phyloP scores from a whole-genome alignment of 2,113 vertebrate species.

The Pantherophis guttatus region DNA sequence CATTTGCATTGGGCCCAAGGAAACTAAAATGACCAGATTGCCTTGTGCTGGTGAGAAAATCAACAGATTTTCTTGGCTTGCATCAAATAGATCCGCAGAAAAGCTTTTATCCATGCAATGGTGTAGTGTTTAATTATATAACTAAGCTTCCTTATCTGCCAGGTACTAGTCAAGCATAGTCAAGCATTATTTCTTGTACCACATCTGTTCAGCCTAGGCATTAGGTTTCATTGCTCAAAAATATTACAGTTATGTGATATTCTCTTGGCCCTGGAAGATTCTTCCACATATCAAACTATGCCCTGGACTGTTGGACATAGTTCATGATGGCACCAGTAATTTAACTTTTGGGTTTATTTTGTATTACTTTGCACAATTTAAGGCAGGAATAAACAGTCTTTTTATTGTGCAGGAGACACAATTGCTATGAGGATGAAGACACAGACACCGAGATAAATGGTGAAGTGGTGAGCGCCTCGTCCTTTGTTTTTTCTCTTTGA shows the following conservation, averaged over 20 bases:
- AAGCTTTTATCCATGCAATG: neutral
- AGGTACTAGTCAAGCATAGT: fast-evolving
- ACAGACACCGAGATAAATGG: neutral
- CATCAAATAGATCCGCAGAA: constrained; percentile 32
- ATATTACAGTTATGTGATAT: neutral
- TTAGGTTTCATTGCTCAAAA: neutral
- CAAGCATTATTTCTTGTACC: neutral
- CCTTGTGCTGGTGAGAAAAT: constrained; percentile 20
- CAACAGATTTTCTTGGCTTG: constrained; percentile 36
- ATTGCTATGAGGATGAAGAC: neutral
- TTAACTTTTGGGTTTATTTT: neutral
- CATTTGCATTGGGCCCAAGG: neutral
- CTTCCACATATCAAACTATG: neutral
- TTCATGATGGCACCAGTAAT: neutral
- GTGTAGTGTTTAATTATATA: neutral
- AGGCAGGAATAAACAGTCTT: neutral
- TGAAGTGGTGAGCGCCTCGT: neutral
- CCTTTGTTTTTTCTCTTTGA: neutral
- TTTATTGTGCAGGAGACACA: neutral
- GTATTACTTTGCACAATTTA: neutral
- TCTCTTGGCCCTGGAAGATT: neutral
- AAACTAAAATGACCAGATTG: constrained; percentile 1
- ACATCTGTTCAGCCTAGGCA: fast-evolving
- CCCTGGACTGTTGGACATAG: neutral
- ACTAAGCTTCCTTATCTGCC: neutral